Base-by-base conservation (phyloP, 2,113 vertebrate species). In the Himantopus leucocephalus region DNA sequence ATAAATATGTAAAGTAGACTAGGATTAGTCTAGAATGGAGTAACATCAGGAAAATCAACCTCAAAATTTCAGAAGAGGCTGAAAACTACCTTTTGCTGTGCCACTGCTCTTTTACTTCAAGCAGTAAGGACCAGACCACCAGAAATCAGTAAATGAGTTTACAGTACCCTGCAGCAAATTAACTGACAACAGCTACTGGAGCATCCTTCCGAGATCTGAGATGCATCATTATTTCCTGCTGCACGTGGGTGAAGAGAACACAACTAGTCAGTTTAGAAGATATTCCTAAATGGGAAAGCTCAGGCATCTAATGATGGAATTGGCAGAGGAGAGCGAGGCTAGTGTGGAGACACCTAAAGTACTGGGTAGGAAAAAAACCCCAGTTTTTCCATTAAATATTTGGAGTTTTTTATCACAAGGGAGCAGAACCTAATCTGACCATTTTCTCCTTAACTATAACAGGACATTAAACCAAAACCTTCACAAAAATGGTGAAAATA, bases 1-100 rank as follows among this genome's bases (percentile, higher is more conserved):
- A 78, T 87, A 92, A 92, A 95, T 82, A 91, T 30, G 73, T 73
- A 92, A 91, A 92, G 34, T 17, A 87, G 96, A 78, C 62, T 66
- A 92, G 83, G 76, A 83, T 93, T 93, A 96, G 39, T 71, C 43
- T 48, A 81, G 47, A 96, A 92, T n/a, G 29, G 30, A 81, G 52
- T 59, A 71, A 80, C 43, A 60, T 74, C 71, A 95, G 81, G 72
- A 78, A 92, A 93, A 75, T 67, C 14, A 92, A 74, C 41, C 59
- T 73, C 86, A 50, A 80, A 92, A 85, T 52, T 71, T 80, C 48
- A 67, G 52, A 83, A 83, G 27, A 72, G 17, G 64, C 9, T 63
- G 30, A 89, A 86, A 92, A 23, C 20, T 77, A 77, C 30, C 34
- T 87, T 91, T 85, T 75, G 30, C 64, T 89, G 14, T 75, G 52